Conservation (phyloP, 1,140 invertebrate species). For the Tetramorium simillimum region DNA sequence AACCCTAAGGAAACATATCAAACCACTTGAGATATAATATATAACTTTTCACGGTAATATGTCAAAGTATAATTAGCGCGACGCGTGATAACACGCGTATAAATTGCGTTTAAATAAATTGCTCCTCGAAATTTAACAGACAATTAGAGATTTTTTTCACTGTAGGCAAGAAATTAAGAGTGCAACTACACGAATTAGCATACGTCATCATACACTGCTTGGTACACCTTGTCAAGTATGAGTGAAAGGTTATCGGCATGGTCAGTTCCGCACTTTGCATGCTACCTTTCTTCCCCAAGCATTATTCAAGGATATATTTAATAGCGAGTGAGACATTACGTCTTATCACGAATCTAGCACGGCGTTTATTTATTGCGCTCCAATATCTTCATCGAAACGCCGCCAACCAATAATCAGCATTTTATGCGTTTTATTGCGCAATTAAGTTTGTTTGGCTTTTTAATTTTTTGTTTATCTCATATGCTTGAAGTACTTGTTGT, state of each 20-base stretch:
- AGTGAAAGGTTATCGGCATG: slow-evolving; percentile 45
- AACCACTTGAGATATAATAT: neutral
- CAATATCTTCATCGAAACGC: slow-evolving; percentile 47
- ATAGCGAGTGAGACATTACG: slow-evolving; percentile 23
- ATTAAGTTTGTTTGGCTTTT: slow-evolving; percentile 12
- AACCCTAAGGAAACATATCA: neutral
- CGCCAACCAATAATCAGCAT: slow-evolving; percentile 27
- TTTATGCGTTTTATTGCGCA: slow-evolving; percentile 33
- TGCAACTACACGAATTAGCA: neutral
- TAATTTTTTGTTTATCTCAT: slow-evolving; percentile 22
- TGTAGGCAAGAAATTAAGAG: slow-evolving; percentile 8
- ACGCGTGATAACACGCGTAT: neutral
- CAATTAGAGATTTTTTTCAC: slow-evolving; percentile 5
- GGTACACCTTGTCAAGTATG: slow-evolving; percentile 22
- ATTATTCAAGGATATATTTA: slow-evolving; percentile 61
- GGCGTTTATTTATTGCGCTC: neutral
- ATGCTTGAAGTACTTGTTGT: neutral
- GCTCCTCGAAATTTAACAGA: neutral
- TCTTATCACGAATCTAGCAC: slow-evolving; percentile 47
- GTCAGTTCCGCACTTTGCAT: slow-evolving; percentile 23
- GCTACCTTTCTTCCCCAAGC: slow-evolving; percentile 8
- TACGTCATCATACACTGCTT: neutral
- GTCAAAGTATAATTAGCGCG: neutral
- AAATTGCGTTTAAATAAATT: slow-evolving; percentile 18
- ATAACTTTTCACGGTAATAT: slow-evolving; percentile 16